Evolutionary conservation across 2,797 vertebrate species (phyloP), one percentile per base, ranked within the genome.

Genomic region (Cercopithecus mitis): DNA sequence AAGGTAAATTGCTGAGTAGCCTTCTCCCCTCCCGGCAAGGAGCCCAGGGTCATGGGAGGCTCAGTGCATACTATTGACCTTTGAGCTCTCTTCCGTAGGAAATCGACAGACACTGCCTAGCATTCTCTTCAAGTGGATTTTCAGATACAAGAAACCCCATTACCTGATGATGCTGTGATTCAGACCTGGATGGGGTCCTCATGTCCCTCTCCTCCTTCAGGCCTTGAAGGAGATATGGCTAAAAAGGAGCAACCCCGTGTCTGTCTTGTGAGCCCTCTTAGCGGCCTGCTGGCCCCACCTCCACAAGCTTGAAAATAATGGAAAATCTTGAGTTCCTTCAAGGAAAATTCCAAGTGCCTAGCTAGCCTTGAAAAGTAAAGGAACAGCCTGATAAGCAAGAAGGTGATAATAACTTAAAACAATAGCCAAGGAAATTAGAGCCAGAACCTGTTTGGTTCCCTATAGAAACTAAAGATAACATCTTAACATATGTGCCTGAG

Each of bases 181-280:
- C 55, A 30, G 39, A 87, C 7, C 27, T 22, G 15, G 8, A 25
- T 43, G 19, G 90, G 19, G 33, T 27, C 14, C 57, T 36, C 57
- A 3, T 27, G 15, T 27, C 33, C 12, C 17, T 58, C 24, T 24
- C 39, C 8, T 47, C 15, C 36, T 27, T 36, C 20, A 13, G 25
- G 15, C 12, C 50, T 30, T 30, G n/a, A 45, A 45, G 4, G 52
- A 70, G 17, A 27, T 0, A 22, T 9, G 55, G 36, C 52, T 43
- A 81, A 30, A 43, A 2, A 15, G 39, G 58, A 41, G 22, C 0
- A 0, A 22, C 0, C 8, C 19, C 20, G 20, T 58, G 20, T 33
- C 82, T 33, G 58, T 88, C 15, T 55, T 41, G 70, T 43, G 27
- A 67, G 64, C 33, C 64, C 15, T 19, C 64, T 67, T 19, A n/a